A percentile compares a stretch with the other conserved stretches of the same genome.
Evolutionary conservation across 2,888 invertebrate species (phyloP).

Genomic region (Watsonalla binaria): DNA sequence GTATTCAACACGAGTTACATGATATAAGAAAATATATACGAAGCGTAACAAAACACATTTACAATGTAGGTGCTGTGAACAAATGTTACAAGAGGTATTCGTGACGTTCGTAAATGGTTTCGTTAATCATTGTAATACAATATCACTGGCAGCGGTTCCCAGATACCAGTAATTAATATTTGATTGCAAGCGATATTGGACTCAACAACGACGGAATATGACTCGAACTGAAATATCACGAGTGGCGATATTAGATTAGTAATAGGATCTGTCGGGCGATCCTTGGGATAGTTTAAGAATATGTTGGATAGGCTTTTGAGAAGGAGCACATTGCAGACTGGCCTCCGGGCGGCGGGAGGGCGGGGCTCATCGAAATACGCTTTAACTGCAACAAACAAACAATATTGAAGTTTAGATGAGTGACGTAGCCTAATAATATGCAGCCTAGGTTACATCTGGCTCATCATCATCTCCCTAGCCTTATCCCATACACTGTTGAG

Average conservation of each 20-base stretch:
- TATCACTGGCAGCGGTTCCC: background rate
- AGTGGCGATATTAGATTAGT: background rate
- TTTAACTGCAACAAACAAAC: background rate
- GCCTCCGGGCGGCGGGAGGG: constrained; percentile 8
- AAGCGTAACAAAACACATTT: constrained; percentile 4
- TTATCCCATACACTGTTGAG: too few relatives aligned
- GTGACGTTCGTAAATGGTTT: background rate
- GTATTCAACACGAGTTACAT: constrained; percentile 1
- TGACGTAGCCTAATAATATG: background rate
- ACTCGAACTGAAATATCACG: background rate
- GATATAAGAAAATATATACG: background rate
- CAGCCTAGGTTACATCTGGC: too few relatives aligned
- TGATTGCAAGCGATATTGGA: constrained; percentile 3
- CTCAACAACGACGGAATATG: background rate
- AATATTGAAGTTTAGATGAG: background rate
- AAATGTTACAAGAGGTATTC: background rate
- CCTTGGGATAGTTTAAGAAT: background rate
- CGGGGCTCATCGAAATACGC: background rate
- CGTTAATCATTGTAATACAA: background rate
- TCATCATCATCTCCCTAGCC: too few relatives aligned
- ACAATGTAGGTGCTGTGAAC: background rate
- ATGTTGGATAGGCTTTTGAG: background rate
- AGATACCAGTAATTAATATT: background rate
- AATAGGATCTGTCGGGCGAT: background rate
- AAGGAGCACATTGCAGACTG: background rate